Percentiles rank a stretch among this genome's conserved stretches.
Conservation (phyloP, 2,888 invertebrate genomes). For the Dusona sp. region DNA sequence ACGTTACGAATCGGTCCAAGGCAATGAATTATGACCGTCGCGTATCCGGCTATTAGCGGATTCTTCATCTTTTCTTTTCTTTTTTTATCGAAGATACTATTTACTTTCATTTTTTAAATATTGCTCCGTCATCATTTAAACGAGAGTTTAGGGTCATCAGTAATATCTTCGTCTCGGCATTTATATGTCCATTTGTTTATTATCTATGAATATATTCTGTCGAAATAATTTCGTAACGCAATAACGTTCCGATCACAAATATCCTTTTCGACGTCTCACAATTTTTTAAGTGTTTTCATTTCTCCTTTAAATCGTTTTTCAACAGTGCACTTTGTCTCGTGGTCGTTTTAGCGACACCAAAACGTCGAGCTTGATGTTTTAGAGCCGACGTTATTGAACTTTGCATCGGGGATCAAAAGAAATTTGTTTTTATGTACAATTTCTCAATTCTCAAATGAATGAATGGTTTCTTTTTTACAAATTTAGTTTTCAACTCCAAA, state of each 20-base stretch:
- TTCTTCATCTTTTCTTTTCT: neutral
- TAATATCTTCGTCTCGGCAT: conserved; percentile 21
- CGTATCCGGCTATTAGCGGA: neutral
- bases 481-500: neutral
- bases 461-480: neutral
- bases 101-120: conserved; percentile 66
- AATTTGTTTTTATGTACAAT: neutral
- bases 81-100: conserved; percentile 21
- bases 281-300: conserved; percentile 13
- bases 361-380: neutral
- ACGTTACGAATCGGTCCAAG: conserved; percentile 52
- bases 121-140: conserved; percentile 55
- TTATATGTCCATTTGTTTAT: neutral
- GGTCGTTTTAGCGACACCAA: neutral
- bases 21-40: conserved; percentile 54
- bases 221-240: conserved; percentile 38
- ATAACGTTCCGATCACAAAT: conserved; percentile 19
- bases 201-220: conserved; percentile 23
- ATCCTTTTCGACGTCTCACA: conserved; percentile 26
- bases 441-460: neutral
- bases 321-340: neutral
- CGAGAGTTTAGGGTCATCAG: conserved; percentile 18
- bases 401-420: too few relatives aligned
- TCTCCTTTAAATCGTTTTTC: neutral
- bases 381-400: neutral